Base-by-base conservation (phyloP, 2,888 invertebrate species). In the Lasioglossum zephyrum region DNA sequence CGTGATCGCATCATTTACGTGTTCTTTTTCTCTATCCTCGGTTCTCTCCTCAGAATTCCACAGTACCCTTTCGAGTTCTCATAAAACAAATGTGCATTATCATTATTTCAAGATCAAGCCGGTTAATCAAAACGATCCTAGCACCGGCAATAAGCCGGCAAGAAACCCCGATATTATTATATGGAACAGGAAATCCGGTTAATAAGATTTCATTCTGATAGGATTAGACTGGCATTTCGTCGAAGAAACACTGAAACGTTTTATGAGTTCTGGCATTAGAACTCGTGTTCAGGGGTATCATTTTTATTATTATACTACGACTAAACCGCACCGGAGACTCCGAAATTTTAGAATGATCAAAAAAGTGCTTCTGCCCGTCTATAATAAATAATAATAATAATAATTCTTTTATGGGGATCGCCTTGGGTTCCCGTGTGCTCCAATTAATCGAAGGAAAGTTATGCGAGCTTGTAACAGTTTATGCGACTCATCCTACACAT, bases 391-490 rank as follows among this genome's bases (percentile, higher is more conserved):
- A 31, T 31, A 31, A 31, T 31, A 31, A 31, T 31, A 31, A 31
- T 63, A 63, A 63, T 63, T 6, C 31, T 63, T 60, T 31, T 31
- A 31, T 31, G 5, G 5, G 26, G 4, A 31, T 1, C 31, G 16
- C 5, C 16, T 31, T 16, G 16, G 31, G 31, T 26, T 31, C 16
- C 26, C 31, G 31, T 63, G 63, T 57, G 11, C 44, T 11, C 63
- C 63, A 63, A 63, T 63, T 63, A 63, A 63, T 63, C 63, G 63
- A 2, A 63, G 63, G 63, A 13, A 16, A 26, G 63, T 63, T 63
- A 31, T 63, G 31, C 16, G 16, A 31, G 5, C 31, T 63, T 63
- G 31, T 63, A 63, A 63, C 63, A 63, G 63, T 63, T 63, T 63
- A 63, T 63, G 63, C 6, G 63, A 63, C 26, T 60, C 60, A 16